Conservation (phyloP, 2,888 invertebrate species). For the Luperina testacea region DNA sequence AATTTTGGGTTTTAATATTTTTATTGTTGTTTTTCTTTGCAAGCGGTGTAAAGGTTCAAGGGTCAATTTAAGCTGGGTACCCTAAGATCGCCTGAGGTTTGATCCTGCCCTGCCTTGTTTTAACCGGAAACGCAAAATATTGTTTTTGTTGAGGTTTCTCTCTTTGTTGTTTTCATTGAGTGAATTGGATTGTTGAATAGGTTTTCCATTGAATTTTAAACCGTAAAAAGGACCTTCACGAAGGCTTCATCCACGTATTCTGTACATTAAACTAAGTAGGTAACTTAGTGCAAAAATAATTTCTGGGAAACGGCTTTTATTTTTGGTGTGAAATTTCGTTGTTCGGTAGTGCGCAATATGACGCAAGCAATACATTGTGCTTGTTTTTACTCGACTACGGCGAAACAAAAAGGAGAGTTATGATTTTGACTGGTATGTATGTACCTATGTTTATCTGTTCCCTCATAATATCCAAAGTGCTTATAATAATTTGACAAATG, state of each 20-base stretch:
- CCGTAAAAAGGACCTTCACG: neutral
- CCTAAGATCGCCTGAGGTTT: conserved; percentile 13
- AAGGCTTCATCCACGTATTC: neutral
- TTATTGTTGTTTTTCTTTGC: conserved; percentile 5
- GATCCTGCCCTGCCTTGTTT: conserved; percentile 14
- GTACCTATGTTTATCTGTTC: too few relatives aligned
- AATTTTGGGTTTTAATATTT: neutral
- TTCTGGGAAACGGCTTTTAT: too few relatives aligned
- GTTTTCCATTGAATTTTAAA: neutral
- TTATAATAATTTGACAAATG: too few relatives aligned
- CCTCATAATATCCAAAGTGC: too few relatives aligned
- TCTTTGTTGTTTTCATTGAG: conserved; percentile 14
- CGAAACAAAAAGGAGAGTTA: too few relatives aligned
- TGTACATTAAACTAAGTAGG: neutral
- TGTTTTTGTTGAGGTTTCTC: neutral
- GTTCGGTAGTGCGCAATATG: too few relatives aligned
- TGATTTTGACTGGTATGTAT: too few relatives aligned
- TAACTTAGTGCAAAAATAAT: neutral
- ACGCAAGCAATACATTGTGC: neutral
- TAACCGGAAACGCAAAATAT: conserved; percentile 24
- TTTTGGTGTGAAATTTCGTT: too few relatives aligned
- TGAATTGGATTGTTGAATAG: neutral
- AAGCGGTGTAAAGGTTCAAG: neutral
- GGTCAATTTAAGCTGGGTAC: conserved; percentile 23
- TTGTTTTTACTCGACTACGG: too few relatives aligned